Base-by-base conservation (phyloP, 2,797 vertebrate species). In the Crypturellus tataupa region DNA sequence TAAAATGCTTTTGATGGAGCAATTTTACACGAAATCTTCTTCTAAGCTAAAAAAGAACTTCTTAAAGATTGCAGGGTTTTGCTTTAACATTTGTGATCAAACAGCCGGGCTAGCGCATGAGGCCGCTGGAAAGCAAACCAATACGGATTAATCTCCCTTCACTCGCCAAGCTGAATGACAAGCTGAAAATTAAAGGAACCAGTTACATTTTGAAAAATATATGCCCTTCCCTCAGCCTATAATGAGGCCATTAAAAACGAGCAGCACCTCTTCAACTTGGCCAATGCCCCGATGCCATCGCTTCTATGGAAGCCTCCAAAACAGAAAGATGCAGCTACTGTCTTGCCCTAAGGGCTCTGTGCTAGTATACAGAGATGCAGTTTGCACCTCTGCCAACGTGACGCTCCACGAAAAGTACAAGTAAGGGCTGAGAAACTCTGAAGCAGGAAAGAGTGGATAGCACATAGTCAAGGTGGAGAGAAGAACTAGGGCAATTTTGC, bases 111-210 rank as follows among this genome's bases (percentile, higher is more conserved):
- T 80, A 18, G 64, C 77, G 23, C 29, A 12, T 39, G 83, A 90
- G 44, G 81, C 80, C 64, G 68, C 73, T 60, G 78, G 75, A 64
- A 95, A 89, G 24, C 44, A 91, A 58, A n/a, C 37, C 92, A 85
- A 77, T 86, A 70, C 7, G 23, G 63, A 92, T 91, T 93, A 82
- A 37, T 84, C 68, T 53, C 49, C 4, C 73, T 92, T 77, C 33
- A 46, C 31, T 90, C 42, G 27, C 83, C 89, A 91, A 87, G 63
- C 58, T 72, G 67, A 91, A 65, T 89, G 82, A 91, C 82, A 90
- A 85, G 46, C 20, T 84, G 68, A 90, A 93, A 93, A 88, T 4
- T 14, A 40, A 95, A 89, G 25, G 31, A 77, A 80, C 27, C 24
- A 80, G 67, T 73, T 85, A 77, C 2, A 7, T 80, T 88, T 88